A percentile compares a stretch with the other conserved stretches of the same genome.
phyloP scores from a whole-genome alignment of 2,888 invertebrate genomes.

The Subacronicta megacephala region DNA sequence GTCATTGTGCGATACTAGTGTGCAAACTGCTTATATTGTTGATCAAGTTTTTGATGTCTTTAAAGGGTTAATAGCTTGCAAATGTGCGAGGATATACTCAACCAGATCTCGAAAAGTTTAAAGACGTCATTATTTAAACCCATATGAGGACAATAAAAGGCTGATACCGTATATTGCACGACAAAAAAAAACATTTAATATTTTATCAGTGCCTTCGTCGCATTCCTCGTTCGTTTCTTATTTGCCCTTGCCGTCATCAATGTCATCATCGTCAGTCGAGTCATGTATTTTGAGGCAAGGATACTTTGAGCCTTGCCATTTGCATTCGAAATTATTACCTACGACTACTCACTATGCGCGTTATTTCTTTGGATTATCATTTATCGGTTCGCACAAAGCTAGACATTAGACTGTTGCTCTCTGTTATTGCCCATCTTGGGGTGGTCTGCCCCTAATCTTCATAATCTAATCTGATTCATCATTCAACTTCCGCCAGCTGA shows the following conservation, averaged over 20 bases:
- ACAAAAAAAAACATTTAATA: neutral
- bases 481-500: too few species aligned
- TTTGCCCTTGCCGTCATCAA: conserved; percentile 33
- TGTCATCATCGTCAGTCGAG: conserved; percentile 45
- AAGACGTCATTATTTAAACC: conserved; percentile 7
- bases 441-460: too few species aligned
- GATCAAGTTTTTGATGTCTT: conserved; percentile 20
- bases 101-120: conserved; percentile 16
- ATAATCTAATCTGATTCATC: too few species aligned
- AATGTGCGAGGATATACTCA: conserved; percentile 10
- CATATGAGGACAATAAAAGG: conserved; percentile 5
- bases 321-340: conserved; percentile 19
- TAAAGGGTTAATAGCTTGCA: conserved; percentile 22
- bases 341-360: conserved; percentile 7
- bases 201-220: conserved; percentile 12
- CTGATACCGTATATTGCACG: conserved; percentile 1
- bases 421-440: too few species aligned
- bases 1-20: conserved; percentile 8
- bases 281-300: conserved; percentile 37
- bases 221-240: conserved; percentile 11
- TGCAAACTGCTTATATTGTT: conserved; percentile 33
- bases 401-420: too few species aligned
- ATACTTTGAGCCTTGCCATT: conserved; percentile 12
- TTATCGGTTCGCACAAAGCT: too few species aligned
- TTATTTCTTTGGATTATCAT: conserved; percentile 14